phyloP scores from a whole-genome alignment of 2,113 vertebrate species.

The Pluvianellus socialis region DNA sequence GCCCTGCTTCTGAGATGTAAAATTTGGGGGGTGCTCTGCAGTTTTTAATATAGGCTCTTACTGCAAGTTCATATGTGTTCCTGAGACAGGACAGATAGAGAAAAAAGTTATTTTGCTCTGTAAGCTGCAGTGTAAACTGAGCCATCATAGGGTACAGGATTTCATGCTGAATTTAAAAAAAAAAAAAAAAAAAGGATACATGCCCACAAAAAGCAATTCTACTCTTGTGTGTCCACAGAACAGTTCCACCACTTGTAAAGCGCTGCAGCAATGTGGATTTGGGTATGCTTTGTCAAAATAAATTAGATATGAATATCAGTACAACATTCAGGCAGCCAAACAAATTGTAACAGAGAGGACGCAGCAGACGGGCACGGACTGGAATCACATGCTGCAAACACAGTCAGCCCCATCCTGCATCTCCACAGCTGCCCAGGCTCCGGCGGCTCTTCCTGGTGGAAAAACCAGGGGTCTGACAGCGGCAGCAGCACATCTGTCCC shows the following conservation, averaged over 20 bases:
- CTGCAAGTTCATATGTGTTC: neutral
- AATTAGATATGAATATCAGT: neutral
- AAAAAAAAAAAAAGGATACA: neutral
- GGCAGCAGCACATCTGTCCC: neutral
- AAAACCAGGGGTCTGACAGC: neutral
- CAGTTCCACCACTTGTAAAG: neutral
- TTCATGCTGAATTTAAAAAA: neutral
- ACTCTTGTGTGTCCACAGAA: neutral
- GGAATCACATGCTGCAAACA: neutral
- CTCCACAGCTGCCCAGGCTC: neutral
- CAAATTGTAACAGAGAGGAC: neutral
- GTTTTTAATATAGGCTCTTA: neutral
- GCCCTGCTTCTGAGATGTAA: neutral
- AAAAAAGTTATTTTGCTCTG: neutral
- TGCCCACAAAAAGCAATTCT: neutral
- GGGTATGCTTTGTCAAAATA: neutral
- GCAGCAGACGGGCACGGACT: neutral
- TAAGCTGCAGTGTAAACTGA: neutral
- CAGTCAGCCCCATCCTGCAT: neutral
- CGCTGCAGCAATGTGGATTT: neutral
- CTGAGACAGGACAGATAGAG: neutral
- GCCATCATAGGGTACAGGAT: neutral
- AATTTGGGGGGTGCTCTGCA: neutral
- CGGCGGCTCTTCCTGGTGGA: neutral
- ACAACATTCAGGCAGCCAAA: neutral